A percentile compares a stretch with the other conserved stretches of the same genome.
Evolutionary conservation across 2,797 vertebrate genomes (phyloP).

Genomic region (Eleutherodactylus coqui): DNA sequence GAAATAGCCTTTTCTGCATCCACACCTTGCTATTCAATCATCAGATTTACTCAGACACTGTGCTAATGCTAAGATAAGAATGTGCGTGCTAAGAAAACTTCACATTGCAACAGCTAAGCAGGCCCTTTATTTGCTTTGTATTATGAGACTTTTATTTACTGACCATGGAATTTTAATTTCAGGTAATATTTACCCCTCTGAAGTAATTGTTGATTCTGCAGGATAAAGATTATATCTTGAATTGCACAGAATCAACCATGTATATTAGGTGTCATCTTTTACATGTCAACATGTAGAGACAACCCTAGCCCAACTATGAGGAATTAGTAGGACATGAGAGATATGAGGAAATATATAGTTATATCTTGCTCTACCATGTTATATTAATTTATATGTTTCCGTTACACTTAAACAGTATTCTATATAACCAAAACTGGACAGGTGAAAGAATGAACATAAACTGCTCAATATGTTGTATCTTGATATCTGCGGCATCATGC

Average conservation of each 20-base stretch:
- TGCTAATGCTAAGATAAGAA: conserved; percentile 30
- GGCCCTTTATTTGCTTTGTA: conserved; percentile 51
- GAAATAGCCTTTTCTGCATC: conserved; percentile 36
- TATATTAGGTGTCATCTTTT: conserved; percentile 51
- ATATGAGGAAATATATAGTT: conserved; percentile 7
- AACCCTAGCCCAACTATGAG: conserved; percentile 21
- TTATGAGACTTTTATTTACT: conserved; percentile 54
- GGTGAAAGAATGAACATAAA: neutral
- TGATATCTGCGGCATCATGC: neutral
- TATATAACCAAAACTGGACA: neutral
- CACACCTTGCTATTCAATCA: conserved; percentile 35
- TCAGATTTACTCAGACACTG: conserved; percentile 35
- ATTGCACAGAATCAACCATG: conserved; percentile 29
- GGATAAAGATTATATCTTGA: conserved; percentile 57
- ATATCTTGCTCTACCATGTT: neutral
- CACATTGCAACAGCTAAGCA: conserved; percentile 35
- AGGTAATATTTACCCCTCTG: conserved; percentile 59
- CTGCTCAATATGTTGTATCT: neutral
- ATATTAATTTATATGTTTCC: too few relatives aligned
- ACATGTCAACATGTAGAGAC: conserved; percentile 35
- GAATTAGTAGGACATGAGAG: conserved; percentile 25
- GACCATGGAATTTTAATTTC: conserved; percentile 61
- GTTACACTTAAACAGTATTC: neutral
- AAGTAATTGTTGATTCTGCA: conserved; percentile 61
- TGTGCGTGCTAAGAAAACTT: conserved; percentile 29